phyloP scores from a whole-genome alignment of 2,888 invertebrate species.

The Andrena flavipes region DNA sequence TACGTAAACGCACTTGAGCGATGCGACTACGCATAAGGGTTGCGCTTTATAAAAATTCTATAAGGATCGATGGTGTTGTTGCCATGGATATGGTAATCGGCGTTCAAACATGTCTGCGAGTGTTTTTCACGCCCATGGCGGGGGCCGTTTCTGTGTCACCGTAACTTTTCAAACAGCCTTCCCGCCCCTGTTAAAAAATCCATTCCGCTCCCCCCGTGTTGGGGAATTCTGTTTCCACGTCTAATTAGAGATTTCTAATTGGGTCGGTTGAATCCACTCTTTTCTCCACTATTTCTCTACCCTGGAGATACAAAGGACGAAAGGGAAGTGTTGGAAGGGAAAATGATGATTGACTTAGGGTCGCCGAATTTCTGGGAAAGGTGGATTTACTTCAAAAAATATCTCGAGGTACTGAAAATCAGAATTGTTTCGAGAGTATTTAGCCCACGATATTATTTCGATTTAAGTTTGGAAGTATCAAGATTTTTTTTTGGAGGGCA shows the following conservation, averaged over 20 bases:
- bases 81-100: slow-evolving; percentile 71
- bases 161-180: slow-evolving; percentile 42
- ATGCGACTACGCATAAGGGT: slow-evolving; percentile 70
- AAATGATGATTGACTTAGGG: too few relatives aligned
- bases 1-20: slow-evolving; percentile 72
- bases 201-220: slow-evolving; percentile 5
- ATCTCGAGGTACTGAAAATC: too few relatives aligned
- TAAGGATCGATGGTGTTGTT: slow-evolving; percentile 68
- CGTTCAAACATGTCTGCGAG: slow-evolving; percentile 63
- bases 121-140: slow-evolving; percentile 56
- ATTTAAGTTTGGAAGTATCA: too few relatives aligned
- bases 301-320: not conserved
- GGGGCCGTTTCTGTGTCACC: slow-evolving; percentile 46
- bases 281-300: not conserved
- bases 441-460: too few relatives aligned
- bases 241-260: slow-evolving; percentile 17
- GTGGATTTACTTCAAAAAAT: too few relatives aligned
- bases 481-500: too few relatives aligned
- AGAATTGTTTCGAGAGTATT: too few relatives aligned
- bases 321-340: not conserved
- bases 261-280: not conserved
- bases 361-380: too few relatives aligned
- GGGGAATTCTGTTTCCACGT: not conserved
- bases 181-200: slow-evolving; percentile 21
- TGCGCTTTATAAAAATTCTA: slow-evolving; percentile 71